Percentiles rank a stretch among this genome's conserved stretches.
Evolutionary conservation across 2,888 invertebrate genomes (phyloP).

Genomic region (Lordiphosa fenestrarum): DNA sequence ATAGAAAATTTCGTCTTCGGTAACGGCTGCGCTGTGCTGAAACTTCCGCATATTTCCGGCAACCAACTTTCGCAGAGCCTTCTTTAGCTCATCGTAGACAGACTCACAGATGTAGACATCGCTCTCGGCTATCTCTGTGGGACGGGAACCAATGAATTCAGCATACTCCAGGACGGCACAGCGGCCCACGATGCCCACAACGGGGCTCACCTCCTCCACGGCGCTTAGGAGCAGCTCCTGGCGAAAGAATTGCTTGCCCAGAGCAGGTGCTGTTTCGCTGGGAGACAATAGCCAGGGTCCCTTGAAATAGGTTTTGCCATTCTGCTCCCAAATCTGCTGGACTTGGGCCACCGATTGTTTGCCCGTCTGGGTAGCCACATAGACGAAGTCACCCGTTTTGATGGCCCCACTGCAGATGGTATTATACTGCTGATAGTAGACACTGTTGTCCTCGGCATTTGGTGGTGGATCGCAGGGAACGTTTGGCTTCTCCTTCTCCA

Average conservation of each 20-base stretch:
- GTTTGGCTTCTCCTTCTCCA: conserved; percentile 94
- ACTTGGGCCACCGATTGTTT: conserved; percentile 95
- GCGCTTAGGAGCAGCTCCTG: conserved; percentile 96
- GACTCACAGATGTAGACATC: conserved; percentile 97
- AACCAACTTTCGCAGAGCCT: conserved; percentile 86
- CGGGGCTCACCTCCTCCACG: conserved; percentile 93
- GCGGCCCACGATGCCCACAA: conserved; percentile 94
- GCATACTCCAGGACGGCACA: conserved; percentile 94
- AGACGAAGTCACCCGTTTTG: conserved; percentile 96
- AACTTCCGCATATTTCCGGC: conserved; percentile 88
- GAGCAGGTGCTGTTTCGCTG: conserved; percentile 90
- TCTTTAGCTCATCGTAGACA: conserved; percentile 93
- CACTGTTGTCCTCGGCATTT: conserved; percentile 88
- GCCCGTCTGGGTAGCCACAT: conserved; percentile 94
- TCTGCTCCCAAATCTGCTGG: conserved; percentile 96
- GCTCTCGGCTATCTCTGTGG: conserved; percentile 95
- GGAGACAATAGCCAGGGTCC: conserved; percentile 97
- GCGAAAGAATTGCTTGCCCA: conserved; percentile 91
- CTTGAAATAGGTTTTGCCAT: conserved; percentile 94
- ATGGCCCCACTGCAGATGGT: conserved; percentile 90
- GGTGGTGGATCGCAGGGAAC: conserved; percentile 85
- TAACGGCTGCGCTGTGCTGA: conserved; percentile 89
- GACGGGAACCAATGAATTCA: conserved; percentile 93
- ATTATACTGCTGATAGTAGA: conserved; percentile 96
- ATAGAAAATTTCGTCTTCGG: conserved; percentile 95